Base-by-base conservation (phyloP, 2,888 invertebrate genomes). In the Elysia crispata region DNA sequence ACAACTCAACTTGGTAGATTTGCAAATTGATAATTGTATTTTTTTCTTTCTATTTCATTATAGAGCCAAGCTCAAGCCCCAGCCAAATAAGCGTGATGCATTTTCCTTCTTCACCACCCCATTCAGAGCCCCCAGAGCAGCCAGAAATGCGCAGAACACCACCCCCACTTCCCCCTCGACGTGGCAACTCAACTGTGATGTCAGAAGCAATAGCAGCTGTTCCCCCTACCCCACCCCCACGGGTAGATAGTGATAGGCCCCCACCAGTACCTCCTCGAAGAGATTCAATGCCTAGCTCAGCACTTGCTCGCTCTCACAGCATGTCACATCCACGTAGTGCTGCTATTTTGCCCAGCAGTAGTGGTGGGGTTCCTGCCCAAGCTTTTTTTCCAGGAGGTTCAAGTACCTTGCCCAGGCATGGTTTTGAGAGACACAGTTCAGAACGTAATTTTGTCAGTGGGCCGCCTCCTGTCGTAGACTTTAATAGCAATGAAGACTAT, bases 201-300 rank as follows among this genome's bases (percentile, higher is more conserved):
- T 70, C 74, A 18, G 81, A 81, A 18, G 92, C 94, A 94, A 31
- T 80, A 20, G 74, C 74, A 18, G 81, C 79, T 15, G 92, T 94
- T 94, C 77, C 94, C 94, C 79, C 95, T n/a, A 92, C 93, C 76
- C 93, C 95, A 88, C 95, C 95, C 75, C 95, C 95, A 11, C 93
- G 95, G 81, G 95, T 95, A 89, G 85, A 85, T 73, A 81, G 83
- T 76, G 93, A 94, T 73, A 94, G 93, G 86, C 95, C 94, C 28
- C 91, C 91, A 60, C 95, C 95, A 75, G 93, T 94, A 85, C 95
- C 95, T 66, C 95, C 95, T 18, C 93, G 95, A 86, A 91, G 92
- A 70, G 90, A 91, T 76, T 87, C 87, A 20, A 79, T 79, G 74
- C 74, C 79, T 25, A 6, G 33, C 20, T 15, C 62, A 13, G 25